phyloP scores from a whole-genome alignment of 64 coral and sea anemone genomes.

The Stichodactyla helianthus region DNA sequence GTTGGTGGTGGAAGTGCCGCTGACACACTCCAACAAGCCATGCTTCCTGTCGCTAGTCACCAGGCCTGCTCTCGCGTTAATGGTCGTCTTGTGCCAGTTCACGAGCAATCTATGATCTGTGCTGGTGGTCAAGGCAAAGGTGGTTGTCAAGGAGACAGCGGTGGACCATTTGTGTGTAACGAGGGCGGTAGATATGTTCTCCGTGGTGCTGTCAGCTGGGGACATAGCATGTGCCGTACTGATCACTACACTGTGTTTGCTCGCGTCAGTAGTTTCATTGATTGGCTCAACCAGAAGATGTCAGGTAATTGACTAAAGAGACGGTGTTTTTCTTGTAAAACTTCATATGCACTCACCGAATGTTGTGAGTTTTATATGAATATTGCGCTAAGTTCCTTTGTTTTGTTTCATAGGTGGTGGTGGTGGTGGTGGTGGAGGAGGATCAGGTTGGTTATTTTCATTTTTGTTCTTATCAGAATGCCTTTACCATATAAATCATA shows the following conservation, averaged over 20 bases:
- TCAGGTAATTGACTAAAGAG: slow-evolving; percentile 4
- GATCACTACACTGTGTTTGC: slow-evolving; percentile 57
- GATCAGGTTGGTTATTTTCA: background rate
- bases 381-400: background rate
- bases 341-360: background rate
- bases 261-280: slow-evolving; percentile 44
- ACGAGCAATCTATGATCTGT: slow-evolving; percentile 33
- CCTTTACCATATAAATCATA: background rate
- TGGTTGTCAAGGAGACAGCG: slow-evolving; percentile 53
- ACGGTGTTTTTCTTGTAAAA: background rate
- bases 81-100: background rate
- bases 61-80: slow-evolving; percentile 1
- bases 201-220: slow-evolving; percentile 62
- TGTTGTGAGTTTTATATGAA: background rate
- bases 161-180: slow-evolving; percentile 61
- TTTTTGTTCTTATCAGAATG: background rate
- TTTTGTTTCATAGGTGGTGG: background rate
- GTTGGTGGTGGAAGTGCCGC: slow-evolving; percentile 39
- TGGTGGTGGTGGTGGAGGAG: background rate
- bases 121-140: slow-evolving; percentile 44
- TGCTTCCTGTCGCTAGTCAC: slow-evolving; percentile 29
- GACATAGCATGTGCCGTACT: slow-evolving; percentile 33
- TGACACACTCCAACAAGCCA: slow-evolving; percentile 42
- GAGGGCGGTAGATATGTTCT: slow-evolving; percentile 36
- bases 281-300: slow-evolving; percentile 38